Evolutionary conservation across 2,888 invertebrate genomes (phyloP).

Genomic region (Peribatodes rhomboidaria): DNA sequence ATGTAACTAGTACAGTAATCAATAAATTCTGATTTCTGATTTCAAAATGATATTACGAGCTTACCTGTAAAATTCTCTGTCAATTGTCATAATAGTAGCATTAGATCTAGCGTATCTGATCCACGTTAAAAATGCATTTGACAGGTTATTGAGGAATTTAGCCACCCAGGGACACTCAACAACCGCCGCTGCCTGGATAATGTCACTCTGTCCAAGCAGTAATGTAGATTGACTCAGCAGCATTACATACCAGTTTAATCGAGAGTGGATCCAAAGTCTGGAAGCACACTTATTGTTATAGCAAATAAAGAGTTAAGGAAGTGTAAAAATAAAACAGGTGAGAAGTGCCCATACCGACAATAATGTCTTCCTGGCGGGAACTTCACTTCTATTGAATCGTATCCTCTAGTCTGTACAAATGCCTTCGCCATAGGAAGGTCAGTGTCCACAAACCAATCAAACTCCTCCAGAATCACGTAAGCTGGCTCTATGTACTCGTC

Average conservation of each 20-base stretch:
- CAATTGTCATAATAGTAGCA: conserved; percentile 47
- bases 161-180: conserved; percentile 74
- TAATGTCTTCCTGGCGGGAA: conserved; percentile 75
- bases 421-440: conserved; percentile 62
- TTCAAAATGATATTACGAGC: too few relatives aligned
- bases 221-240: conserved; percentile 69
- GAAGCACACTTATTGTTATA: conserved; percentile 24
- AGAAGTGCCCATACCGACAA: conserved; percentile 75
- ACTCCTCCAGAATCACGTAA: conserved; percentile 70
- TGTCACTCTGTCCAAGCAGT: conserved; percentile 68
- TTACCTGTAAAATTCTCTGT: conserved; percentile 70
- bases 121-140: conserved; percentile 69
- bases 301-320: neutral
- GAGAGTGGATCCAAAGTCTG: conserved; percentile 76
- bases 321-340: too few relatives aligned
- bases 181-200: conserved; percentile 65
- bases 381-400: conserved; percentile 63
- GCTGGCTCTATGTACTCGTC: conserved; percentile 68
- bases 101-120: conserved; percentile 60
- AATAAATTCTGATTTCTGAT: too few relatives aligned
- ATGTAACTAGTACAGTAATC: too few relatives aligned
- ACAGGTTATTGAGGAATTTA: conserved; percentile 64
- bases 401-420: conserved; percentile 65
- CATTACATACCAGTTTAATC: conserved; percentile 69
- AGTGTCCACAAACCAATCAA: conserved; percentile 73